These are phyloP conservation scores for Microplitis mediator DNA, from an alignment of 1,140 invertebrate genomes.

Conservation along the genomic window DNA sequence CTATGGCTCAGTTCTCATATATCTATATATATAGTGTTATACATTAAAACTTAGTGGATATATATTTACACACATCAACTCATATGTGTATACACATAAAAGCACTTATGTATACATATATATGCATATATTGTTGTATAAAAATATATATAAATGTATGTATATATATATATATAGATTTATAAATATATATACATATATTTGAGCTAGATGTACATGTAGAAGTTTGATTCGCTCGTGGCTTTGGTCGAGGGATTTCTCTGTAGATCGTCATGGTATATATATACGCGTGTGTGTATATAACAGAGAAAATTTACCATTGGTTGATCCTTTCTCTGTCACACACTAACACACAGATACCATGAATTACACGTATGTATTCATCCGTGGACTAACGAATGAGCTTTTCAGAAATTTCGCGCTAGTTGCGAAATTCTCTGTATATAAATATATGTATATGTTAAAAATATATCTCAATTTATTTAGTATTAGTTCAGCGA, in stretches of 20 bases:
- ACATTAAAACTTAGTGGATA: not conserved
- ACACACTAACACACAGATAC: not conserved
- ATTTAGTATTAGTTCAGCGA: too few species aligned
- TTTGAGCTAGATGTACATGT: not conserved
- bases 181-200: not conserved
- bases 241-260: slow-evolving; percentile 24
- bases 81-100: not conserved
- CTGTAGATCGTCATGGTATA: slow-evolving; percentile 4
- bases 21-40: not conserved
- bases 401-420: slow-evolving; percentile 10
- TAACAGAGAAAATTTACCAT: slow-evolving; percentile 28
- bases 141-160: not conserved
- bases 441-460: not conserved
- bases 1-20: not conserved
- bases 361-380: slow-evolving; percentile 6
- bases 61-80: not conserved
- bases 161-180: not conserved
- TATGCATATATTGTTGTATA: not conserved
- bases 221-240: slow-evolving; percentile 23
- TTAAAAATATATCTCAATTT: not conserved
- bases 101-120: not conserved
- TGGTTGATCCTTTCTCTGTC: not conserved
- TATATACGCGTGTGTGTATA: slow-evolving; percentile 11
- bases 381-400: slow-evolving; percentile 10
- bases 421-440: not conserved